These are phyloP conservation scores for Rhinophrynus dorsalis DNA, from an alignment of 2,797 vertebrate genomes.

Conservation along the genomic window DNA sequence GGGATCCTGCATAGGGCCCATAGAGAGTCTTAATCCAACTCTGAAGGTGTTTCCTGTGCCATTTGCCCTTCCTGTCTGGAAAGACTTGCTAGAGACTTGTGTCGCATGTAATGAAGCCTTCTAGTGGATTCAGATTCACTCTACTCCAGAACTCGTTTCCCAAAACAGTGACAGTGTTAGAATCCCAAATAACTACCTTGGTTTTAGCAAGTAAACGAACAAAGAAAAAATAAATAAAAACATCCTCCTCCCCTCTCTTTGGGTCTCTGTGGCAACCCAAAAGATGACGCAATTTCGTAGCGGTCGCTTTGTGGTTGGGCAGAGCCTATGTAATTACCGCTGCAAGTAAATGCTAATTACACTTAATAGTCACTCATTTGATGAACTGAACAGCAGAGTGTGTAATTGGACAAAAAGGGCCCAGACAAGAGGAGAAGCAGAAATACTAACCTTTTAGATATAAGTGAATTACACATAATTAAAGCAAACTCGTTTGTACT, in stretches of 20 bases:
- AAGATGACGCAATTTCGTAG: background rate
- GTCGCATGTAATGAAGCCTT: too few relatives aligned
- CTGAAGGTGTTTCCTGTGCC: too few relatives aligned
- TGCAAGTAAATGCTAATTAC: slow-evolving; percentile 35
- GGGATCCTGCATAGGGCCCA: too few relatives aligned
- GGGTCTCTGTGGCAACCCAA: slow-evolving; percentile 1
- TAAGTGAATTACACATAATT: slow-evolving; percentile 41
- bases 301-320: slow-evolving; percentile 11
- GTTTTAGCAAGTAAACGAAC: background rate
- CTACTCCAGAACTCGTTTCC: too few relatives aligned
- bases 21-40: too few relatives aligned
- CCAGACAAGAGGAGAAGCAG: slow-evolving; percentile 33
- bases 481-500: slow-evolving; percentile 43
- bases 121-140: too few relatives aligned
- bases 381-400: slow-evolving; percentile 30
- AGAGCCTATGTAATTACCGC: slow-evolving; percentile 28
- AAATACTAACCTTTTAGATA: slow-evolving; percentile 25
- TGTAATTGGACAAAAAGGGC: slow-evolving; percentile 32
- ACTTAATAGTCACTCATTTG: slow-evolving; percentile 43
- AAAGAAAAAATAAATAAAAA: background rate
- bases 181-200: too few relatives aligned
- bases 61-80: too few relatives aligned
- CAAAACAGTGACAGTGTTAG: too few relatives aligned
- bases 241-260: background rate
- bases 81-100: too few relatives aligned